Conservation (phyloP, 2,113 vertebrate species). For the Crocuta crocuta region DNA sequence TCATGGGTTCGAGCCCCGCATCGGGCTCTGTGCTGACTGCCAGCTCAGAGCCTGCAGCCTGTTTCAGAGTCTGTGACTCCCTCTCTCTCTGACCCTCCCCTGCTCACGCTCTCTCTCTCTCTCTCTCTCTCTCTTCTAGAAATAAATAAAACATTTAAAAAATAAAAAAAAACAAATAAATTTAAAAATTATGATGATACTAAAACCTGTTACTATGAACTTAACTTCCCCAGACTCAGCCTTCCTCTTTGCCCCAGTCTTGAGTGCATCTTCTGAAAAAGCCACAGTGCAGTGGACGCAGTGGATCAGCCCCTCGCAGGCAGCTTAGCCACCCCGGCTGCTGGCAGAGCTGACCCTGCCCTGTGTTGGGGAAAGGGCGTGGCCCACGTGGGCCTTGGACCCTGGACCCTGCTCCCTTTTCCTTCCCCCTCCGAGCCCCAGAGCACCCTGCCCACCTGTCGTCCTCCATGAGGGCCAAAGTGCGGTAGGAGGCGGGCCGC, state of each 20-base stretch:
- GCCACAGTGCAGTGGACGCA: fast-evolving
- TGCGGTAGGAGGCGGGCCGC: neutral
- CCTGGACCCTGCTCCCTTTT: neutral
- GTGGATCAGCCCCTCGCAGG: too few species aligned
- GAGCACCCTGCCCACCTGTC: neutral
- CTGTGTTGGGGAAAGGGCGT: neutral
- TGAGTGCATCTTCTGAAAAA: too few species aligned
- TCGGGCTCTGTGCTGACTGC: too few species aligned
- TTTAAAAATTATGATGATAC: neutral
- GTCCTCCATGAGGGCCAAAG: neutral
- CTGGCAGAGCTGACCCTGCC: neutral
- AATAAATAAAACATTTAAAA: too few species aligned
- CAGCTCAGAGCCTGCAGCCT: too few species aligned
- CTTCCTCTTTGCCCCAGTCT: neutral
- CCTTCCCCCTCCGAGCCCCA: neutral
- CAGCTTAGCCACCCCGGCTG: neutral
- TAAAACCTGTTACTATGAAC: neutral
- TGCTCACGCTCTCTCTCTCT: too few species aligned
- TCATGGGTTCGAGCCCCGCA: too few species aligned
- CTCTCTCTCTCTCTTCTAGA: too few species aligned
- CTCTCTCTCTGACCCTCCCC: too few species aligned
- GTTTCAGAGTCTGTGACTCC: too few species aligned
- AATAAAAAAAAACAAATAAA: too few species aligned
- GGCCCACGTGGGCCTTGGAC: neutral
- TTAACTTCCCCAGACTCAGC: neutral